Percentiles rank a stretch among this genome's conserved stretches.
Evolutionary conservation across 2,113 vertebrate species (phyloP).

Genomic region (Pionites leucogaster): DNA sequence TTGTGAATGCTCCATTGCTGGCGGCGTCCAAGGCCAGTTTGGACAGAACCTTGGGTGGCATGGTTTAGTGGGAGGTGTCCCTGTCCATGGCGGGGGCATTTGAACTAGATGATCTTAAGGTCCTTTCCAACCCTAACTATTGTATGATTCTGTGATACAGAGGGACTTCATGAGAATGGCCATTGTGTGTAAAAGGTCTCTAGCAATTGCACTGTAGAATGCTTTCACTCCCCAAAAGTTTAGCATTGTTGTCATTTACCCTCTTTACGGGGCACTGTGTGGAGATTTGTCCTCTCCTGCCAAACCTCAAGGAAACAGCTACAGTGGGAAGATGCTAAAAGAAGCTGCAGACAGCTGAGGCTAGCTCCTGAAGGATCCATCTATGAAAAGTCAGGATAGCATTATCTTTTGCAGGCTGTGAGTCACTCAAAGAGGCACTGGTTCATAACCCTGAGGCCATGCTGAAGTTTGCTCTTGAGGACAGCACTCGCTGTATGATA

Average conservation of each 20-base stretch:
- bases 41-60: too few species aligned
- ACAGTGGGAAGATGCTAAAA: background rate
- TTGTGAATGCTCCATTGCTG: too few species aligned
- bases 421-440: background rate
- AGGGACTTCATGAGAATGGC: background rate
- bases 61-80: too few species aligned
- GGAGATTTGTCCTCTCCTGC: background rate
- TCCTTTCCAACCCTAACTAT: too few species aligned
- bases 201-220: background rate
- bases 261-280: background rate
- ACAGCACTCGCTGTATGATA: background rate
- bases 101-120: too few species aligned
- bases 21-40: too few species aligned
- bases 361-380: background rate
- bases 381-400: background rate
- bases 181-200: background rate
- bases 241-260: background rate
- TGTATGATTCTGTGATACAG: background rate
- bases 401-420: background rate
- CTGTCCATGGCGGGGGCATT: too few species aligned
- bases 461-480: background rate
- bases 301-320: background rate
- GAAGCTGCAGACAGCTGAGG: background rate
- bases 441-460: background rate
- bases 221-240: background rate